phyloP scores from a whole-genome alignment of 2,113 vertebrate species.

The Halcyon senegalensis region DNA sequence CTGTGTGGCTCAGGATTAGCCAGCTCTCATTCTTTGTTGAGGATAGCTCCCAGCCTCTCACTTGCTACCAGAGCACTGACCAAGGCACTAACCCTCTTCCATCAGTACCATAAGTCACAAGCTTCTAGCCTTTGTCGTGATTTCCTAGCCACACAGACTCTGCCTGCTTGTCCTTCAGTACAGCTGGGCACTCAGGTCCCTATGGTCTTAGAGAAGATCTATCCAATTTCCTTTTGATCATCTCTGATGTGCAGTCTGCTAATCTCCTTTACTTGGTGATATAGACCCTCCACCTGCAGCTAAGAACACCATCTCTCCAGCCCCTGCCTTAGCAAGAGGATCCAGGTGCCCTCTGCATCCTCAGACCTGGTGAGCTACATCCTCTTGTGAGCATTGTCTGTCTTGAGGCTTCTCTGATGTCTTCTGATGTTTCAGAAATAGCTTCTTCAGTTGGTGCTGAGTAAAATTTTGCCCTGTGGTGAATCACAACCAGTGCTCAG shows the following conservation, averaged over 20 bases:
- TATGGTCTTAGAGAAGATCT: not conserved
- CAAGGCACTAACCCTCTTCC: not conserved
- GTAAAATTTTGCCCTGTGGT: fast-evolving
- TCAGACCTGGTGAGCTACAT: not conserved
- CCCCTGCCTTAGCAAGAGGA: not conserved
- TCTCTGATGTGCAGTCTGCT: not conserved
- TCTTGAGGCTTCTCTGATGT: not conserved
- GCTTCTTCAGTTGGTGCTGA: not conserved
- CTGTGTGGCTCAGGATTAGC: not conserved
- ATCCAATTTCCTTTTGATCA: not conserved
- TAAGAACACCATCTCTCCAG: not conserved
- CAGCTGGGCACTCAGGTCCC: not conserved
- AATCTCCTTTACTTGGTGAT: not conserved
- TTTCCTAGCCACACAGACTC: not conserved
- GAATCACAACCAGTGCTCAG: not conserved
- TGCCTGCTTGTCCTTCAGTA: not conserved
- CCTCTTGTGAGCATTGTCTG: not conserved
- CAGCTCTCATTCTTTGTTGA: not conserved
- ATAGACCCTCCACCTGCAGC: not conserved
- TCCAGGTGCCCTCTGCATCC: fast-evolving
- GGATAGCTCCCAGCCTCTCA: not conserved
- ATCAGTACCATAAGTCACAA: not conserved
- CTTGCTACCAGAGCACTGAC: not conserved
- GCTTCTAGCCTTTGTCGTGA: not conserved
- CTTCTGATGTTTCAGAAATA: not conserved